A percentile compares a stretch with the other conserved stretches of the same genome.
Evolutionary conservation across 1,140 invertebrate genomes (phyloP).

Genomic region (Monochamus saltuarius): DNA sequence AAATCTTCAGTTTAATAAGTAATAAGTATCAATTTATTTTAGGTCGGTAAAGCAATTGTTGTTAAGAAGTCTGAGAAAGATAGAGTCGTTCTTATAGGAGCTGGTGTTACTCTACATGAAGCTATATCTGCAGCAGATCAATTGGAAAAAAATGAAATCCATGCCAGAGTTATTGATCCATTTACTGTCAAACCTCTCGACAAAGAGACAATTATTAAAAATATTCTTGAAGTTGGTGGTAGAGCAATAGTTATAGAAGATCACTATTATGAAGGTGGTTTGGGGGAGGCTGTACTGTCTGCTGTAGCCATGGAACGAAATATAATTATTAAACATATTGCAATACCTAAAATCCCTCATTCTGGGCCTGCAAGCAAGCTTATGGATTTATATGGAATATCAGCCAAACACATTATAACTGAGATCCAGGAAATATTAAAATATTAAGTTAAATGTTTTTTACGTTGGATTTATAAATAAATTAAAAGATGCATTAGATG

Average conservation of each 20-base stretch:
- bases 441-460: conserved; percentile 49
- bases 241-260: conserved; percentile 93
- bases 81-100: conserved; percentile 84
- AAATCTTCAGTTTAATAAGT: not conserved
- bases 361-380: conserved; percentile 86
- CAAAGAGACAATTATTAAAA: conserved; percentile 68
- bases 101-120: conserved; percentile 91
- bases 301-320: conserved; percentile 73
- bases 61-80: conserved; percentile 74
- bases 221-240: conserved; percentile 80
- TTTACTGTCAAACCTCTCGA: conserved; percentile 98
- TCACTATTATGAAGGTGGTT: conserved; percentile 93
- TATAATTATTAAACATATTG: conserved; percentile 81
- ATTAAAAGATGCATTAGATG: too few relatives aligned
- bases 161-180: conserved; percentile 83
- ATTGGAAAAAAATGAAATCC: conserved; percentile 68
- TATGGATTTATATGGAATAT: conserved; percentile 88
- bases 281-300: conserved; percentile 91
- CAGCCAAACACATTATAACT: conserved; percentile 73
- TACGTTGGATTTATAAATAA: not conserved
- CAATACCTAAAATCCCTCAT: conserved; percentile 83
- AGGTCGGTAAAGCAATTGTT: conserved; percentile 79
- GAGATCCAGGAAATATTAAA: conserved; percentile 68
- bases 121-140: conserved; percentile 81
- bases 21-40: conserved; percentile 29